Base-by-base conservation (phyloP, 2,797 vertebrate species). In the Sarcoramphus papa region DNA sequence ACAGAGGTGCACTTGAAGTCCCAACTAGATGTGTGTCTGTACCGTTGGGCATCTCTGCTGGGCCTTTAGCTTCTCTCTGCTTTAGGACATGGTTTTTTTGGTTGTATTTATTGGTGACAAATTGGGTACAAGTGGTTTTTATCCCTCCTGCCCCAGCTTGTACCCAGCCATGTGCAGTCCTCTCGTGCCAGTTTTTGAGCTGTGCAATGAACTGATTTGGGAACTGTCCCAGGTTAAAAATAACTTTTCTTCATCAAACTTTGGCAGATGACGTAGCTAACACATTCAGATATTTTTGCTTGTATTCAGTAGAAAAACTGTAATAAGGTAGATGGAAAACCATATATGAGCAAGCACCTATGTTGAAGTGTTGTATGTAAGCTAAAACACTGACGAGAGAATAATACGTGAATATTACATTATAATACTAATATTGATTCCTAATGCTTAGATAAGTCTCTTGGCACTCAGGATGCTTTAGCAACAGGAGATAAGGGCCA, bases 391-490 rank as follows among this genome's bases (percentile, higher is more conserved):
- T 79, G 95, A 94, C 8, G 31, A 92, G 86, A 83, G 78, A 93
- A 79, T 94, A 93, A 92, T 88, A 92, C 12, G 31, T 92, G 62
- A 94, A 91, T 93, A 86, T 94, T 93, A 65, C 62, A 59, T 93
- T 96, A 47, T 95, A 91, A 92, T 96, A 79, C 88, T 95, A 79
- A 91, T 95, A 91, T 83, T 93, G 72, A 91, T 90, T 95, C 57
- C 84, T 91, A 92, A 95, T 77, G 64, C 93, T 95, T 57, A 95
- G 90, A 85, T 95, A 94, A 92, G 77, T 94, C 86, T 92, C 90
- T 92, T 87, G 85, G 88, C 51, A 81, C 83, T 93, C 48, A 14
- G 83, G 40, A 85, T 94, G 81, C 62, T 93, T 95, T 85, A 93
- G 78, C 62, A 90, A 65, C 68, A 70, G 92, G 48, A 93, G 95